A percentile compares a stretch with the other conserved stretches of the same genome.
phyloP scores from a whole-genome alignment of 1,140 invertebrate genomes.

The Arion vulgaris region DNA sequence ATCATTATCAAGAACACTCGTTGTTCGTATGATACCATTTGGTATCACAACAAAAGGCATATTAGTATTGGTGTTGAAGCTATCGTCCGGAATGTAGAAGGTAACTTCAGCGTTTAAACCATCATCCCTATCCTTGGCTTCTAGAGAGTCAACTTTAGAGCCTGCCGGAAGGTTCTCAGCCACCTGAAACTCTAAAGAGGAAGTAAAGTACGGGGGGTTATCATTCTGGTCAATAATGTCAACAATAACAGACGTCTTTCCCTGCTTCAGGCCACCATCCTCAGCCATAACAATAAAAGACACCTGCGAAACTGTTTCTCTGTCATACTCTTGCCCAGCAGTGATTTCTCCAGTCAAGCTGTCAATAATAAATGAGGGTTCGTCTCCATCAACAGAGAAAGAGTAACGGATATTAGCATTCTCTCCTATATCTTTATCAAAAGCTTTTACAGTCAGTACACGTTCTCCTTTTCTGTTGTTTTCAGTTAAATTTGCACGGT shows the following conservation, averaged over 20 bases:
- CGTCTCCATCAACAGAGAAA: constrained; percentile 77
- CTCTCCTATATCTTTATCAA: constrained; percentile 93
- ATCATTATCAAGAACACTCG: constrained; percentile 85
- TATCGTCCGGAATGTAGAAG: constrained; percentile 78
- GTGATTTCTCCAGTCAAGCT: constrained; percentile 88
- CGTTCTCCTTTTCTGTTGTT: constrained; percentile 91
- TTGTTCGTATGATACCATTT: constrained; percentile 85
- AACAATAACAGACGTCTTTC: constrained; percentile 89
- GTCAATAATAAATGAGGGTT: constrained; percentile 92
- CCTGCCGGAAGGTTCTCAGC: constrained; percentile 74
- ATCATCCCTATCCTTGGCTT: constrained; percentile 90
- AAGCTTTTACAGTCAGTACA: constrained; percentile 92
- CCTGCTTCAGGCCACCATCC: constrained; percentile 87
- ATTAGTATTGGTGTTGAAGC: constrained; percentile 32
- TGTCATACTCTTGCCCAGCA: constrained; percentile 86
- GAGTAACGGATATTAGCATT: constrained; percentile 96
- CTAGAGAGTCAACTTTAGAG: constrained; percentile 85
- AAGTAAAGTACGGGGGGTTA: constrained; percentile 88
- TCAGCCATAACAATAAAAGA: constrained; percentile 92
- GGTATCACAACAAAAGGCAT: constrained; percentile 87
- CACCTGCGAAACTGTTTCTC: constrained; percentile 90
- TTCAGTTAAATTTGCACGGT: constrained; percentile 89
- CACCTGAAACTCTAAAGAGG: constrained; percentile 56
- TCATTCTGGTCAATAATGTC: constrained; percentile 95
- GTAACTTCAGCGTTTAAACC: constrained; percentile 79